phyloP scores from a whole-genome alignment of 1,140 invertebrate species.

The Drosophila biarmipes region DNA sequence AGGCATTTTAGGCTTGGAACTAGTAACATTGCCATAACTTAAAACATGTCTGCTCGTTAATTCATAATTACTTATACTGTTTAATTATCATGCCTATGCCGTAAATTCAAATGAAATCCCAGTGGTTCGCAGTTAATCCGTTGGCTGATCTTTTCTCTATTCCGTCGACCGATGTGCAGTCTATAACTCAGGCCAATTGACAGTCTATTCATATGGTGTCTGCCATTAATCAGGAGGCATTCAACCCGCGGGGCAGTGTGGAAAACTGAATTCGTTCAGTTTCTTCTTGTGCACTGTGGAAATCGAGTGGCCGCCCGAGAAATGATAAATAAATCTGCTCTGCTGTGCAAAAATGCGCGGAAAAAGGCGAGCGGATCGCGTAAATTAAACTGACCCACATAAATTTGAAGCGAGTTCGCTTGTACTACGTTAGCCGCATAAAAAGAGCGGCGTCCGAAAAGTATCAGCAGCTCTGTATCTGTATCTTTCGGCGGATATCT shows the following conservation, averaged over 20 bases:
- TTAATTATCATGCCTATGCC: constrained; percentile 40
- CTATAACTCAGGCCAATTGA: constrained; percentile 63
- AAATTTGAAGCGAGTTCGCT: constrained; percentile 60
- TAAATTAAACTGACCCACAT: constrained; percentile 83
- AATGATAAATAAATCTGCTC: constrained; percentile 68
- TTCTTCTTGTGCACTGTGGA: constrained; percentile 39
- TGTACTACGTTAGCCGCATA: constrained; percentile 72
- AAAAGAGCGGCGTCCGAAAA: constrained; percentile 50
- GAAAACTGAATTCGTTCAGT: constrained; percentile 38
- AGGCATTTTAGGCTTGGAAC: neutral
- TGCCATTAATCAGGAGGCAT: constrained; percentile 65
- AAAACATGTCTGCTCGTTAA: constrained; percentile 5
- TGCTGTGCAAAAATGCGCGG: constrained; percentile 47
- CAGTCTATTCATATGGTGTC: constrained; percentile 57
- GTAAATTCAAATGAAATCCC: constrained; percentile 43
- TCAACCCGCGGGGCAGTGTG: constrained; percentile 43
- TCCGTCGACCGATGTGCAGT: constrained; percentile 36
- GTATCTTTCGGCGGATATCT: constrained; percentile 47
- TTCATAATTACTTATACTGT: constrained; percentile 26
- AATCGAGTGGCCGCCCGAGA: constrained; percentile 33
- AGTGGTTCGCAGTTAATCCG: constrained; percentile 17
- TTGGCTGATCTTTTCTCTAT: constrained; percentile 32
- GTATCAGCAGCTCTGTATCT: constrained; percentile 23
- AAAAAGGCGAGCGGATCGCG: constrained; percentile 52
- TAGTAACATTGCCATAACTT: neutral